Conservation (phyloP, 2,113 vertebrate species). For the Rhynchomys soricoides region DNA sequence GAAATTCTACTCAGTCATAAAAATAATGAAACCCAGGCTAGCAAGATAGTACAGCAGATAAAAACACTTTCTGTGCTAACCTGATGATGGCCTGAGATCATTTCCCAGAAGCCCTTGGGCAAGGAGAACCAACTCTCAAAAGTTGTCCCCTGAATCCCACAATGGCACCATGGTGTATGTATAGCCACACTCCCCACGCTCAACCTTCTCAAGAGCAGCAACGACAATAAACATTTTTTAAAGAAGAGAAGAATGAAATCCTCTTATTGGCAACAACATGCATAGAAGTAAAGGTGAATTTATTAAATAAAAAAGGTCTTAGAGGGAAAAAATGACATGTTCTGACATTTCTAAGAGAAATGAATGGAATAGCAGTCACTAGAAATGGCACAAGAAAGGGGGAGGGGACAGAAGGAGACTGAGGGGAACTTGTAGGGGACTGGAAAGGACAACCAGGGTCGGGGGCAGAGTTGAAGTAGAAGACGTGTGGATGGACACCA, state of each 20-base stretch:
- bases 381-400: background rate
- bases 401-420: background rate
- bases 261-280: background rate
- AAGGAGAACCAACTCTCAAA: background rate
- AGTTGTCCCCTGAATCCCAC: too few relatives aligned
- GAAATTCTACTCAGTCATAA: background rate
- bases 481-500: background rate
- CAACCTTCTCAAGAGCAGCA: background rate
- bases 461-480: background rate
- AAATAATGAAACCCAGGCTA: background rate
- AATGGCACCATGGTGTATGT: too few relatives aligned
- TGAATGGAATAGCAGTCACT: background rate
- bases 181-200: background rate
- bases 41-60: background rate
- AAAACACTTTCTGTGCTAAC: too few relatives aligned
- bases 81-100: background rate
- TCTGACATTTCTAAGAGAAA: background rate
- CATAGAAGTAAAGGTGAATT: background rate
- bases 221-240: background rate
- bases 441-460: background rate
- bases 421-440: background rate
- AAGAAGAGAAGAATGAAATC: background rate
- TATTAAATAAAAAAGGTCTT: background rate
- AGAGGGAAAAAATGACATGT: too few relatives aligned
- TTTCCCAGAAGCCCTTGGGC: background rate